phyloP scores from a whole-genome alignment of 2,888 invertebrate species.

The Ellobium chinense region DNA sequence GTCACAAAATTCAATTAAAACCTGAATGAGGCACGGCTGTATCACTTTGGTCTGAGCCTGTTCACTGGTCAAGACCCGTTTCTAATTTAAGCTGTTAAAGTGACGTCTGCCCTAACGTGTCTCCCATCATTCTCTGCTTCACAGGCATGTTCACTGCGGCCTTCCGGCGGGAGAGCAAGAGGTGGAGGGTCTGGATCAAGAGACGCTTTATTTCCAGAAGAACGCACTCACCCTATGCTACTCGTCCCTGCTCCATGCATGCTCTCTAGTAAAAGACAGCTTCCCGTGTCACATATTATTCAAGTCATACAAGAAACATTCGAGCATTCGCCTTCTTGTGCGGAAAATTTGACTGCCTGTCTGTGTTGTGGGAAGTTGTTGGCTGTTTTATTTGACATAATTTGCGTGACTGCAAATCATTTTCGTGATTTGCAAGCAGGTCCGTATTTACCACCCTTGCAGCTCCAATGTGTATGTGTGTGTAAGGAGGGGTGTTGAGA shows the following conservation, averaged over 20 bases:
- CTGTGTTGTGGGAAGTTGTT: too few relatives aligned
- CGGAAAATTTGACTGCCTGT: too few relatives aligned
- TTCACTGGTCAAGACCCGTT: not conserved
- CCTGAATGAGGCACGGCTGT: not conserved
- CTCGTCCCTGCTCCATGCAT: not conserved
- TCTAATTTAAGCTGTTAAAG: not conserved
- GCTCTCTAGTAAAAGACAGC: not conserved
- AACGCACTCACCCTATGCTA: slow-evolving; percentile 13
- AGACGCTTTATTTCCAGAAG: slow-evolving; percentile 10
- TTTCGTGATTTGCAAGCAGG: too few relatives aligned
- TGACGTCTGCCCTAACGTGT: slow-evolving; percentile 3
- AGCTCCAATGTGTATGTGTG: too few relatives aligned
- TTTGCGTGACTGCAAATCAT: too few relatives aligned
- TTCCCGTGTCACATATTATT: not conserved
- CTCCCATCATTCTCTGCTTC: slow-evolving; percentile 51
- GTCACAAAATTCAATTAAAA: not conserved
- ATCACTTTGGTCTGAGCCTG: slow-evolving; percentile 24
- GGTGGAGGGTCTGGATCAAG: slow-evolving; percentile 50
- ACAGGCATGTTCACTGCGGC: slow-evolving; percentile 70
- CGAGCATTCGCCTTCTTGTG: not conserved
- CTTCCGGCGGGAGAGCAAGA: slow-evolving; percentile 61
- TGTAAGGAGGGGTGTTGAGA: too few relatives aligned
- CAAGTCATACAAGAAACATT: not conserved
- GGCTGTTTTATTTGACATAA: too few relatives aligned
- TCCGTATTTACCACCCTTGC: too few relatives aligned